Base-by-base conservation (phyloP, 1,140 invertebrate genomes). In the Bacillus rossius region DNA sequence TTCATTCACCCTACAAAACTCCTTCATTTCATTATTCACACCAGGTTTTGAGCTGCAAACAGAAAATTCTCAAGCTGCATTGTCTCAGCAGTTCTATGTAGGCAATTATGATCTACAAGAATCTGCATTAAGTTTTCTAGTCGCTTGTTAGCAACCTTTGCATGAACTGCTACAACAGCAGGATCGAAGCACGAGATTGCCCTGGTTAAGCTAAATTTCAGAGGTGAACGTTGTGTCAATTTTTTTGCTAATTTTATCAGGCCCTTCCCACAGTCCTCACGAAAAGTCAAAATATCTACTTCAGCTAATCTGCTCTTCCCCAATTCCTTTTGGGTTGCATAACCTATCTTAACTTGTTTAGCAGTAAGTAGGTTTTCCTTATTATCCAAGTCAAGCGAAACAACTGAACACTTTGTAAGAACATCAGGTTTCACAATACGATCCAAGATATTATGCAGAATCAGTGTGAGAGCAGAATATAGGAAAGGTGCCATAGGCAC, bases 181-280 rank as follows among this genome's bases (percentile, higher is more conserved):
- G 60, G 61, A 56, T 63, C 42, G 4, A 63, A 34, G 20, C 51
- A 51, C 25, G 54, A 34, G 23, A 63, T 34, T 19, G 48, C 61
- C 54, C 56, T 51, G 19, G 61, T 63, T 22, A 63, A 45, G n/a
- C 41, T 16, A 41, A 57, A 57, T 43, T 57, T 60, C 49, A 63
- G 60, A 13, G 61, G 59, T 22, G 60, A 59, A 45, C 51, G 51
- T 23, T 58, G 43, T 17, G 52, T n/a, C n/a, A 64, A 51, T 48
- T 60, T 61, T 34, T 59, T 16, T 29, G 43, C 51, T 51, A 61
- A 57, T 43, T 17, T 52, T 5, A 14, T 43, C 60, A 13, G 59
- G n/a, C 19, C 43, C 60, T 20, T 43, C 48, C 2, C 22, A 4
- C 17, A 59, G 41, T 14, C 20, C 22, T 17, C 59, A 62, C 2